Conservation (phyloP, 2,888 invertebrate species). For the Xiphydria camelus region DNA sequence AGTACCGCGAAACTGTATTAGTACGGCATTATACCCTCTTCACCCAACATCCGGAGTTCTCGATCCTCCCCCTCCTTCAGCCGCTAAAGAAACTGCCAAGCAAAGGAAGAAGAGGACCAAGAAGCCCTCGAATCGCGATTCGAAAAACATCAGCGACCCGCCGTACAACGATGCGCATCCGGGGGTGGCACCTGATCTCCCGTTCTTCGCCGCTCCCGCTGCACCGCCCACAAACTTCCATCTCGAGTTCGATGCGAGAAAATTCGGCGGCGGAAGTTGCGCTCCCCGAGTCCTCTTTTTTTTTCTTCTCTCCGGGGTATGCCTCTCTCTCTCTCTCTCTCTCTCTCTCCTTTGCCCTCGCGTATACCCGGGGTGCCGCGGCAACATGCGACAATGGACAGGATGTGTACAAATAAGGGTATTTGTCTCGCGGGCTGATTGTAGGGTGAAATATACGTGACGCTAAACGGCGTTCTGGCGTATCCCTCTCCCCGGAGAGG, state of each 20-base stretch:
- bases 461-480: conserved; percentile 40
- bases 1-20: too few species aligned
- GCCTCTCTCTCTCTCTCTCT: too few species aligned
- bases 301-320: conserved; percentile 9
- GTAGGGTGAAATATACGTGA: conserved; percentile 51
- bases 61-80: too few species aligned
- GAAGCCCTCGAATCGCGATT: conserved; percentile 12
- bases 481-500: too few species aligned
- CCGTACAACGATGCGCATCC: conserved; percentile 8
- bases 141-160: conserved; percentile 13
- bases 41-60: too few species aligned
- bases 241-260: conserved; percentile 8
- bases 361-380: conserved; percentile 11
- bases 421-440: conserved; percentile 52
- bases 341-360: too few species aligned
- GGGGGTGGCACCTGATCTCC: conserved; percentile 16
- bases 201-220: conserved; percentile 3
- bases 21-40: too few species aligned
- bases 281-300: conserved; percentile 4
- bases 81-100: too few species aligned
- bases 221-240: conserved; percentile 14
- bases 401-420: conserved; percentile 59
- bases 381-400: conserved; percentile 51
- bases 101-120: too few species aligned
- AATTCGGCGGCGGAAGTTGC: conserved; percentile 13